Conservation (phyloP, 2,797 vertebrate species). For the Lophotriccus pileatus region DNA sequence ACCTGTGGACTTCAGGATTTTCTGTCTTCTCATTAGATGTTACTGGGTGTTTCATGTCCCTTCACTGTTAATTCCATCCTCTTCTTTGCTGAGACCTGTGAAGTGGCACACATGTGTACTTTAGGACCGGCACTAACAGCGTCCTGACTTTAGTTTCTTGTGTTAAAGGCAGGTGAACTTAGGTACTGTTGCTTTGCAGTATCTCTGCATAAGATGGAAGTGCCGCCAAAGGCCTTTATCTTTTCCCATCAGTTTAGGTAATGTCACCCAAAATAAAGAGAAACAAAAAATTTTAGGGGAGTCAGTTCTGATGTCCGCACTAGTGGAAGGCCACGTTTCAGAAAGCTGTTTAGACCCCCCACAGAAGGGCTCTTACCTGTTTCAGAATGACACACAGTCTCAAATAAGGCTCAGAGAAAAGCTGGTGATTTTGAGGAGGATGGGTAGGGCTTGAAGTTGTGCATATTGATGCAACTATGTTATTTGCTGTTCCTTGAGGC, state of each 20-base stretch:
- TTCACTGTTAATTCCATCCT: neutral
- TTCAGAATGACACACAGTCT: neutral
- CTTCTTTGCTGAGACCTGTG: neutral
- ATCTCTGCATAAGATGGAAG: neutral
- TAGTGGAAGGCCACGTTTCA: neutral
- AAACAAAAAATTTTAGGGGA: neutral
- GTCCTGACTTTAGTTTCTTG: neutral
- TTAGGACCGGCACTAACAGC: neutral
- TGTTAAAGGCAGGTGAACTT: neutral
- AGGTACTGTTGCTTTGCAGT: neutral
- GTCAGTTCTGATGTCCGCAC: neutral
- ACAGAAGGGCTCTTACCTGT: neutral
- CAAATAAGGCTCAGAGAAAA: neutral
- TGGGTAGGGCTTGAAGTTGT: neutral
- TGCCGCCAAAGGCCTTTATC: neutral
- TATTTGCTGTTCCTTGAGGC: neutral
- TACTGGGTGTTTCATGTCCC: neutral
- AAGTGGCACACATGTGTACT: neutral
- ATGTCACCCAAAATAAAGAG: neutral
- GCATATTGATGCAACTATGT: fast-evolving
- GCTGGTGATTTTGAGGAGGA: neutral
- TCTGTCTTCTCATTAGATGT: neutral
- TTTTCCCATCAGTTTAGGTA: neutral
- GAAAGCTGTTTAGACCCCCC: neutral
- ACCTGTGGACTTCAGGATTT: neutral